These are phyloP conservation scores for Anhinga rufa DNA, from an alignment of 2,113 vertebrate genomes.

Conservation along the genomic window DNA sequence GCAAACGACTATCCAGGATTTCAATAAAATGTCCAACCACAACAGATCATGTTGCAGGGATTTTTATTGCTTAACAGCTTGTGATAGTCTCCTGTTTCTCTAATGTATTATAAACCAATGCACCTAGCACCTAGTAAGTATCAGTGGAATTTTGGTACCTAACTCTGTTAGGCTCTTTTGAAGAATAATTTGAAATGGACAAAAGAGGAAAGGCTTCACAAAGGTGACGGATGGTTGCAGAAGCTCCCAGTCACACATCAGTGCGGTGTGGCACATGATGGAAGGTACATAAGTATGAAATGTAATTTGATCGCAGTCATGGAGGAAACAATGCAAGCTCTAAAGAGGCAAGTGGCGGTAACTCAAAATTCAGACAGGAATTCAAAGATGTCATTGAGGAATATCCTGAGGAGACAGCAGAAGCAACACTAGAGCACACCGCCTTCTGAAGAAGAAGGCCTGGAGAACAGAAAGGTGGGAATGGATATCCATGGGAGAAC, in stretches of 20 bases:
- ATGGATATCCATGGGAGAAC: background rate
- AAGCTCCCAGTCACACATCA: background rate
- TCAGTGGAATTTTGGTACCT: background rate
- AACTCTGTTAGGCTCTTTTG: background rate
- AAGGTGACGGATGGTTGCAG: background rate
- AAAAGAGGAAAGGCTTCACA: background rate
- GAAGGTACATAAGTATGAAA: background rate
- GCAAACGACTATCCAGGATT: slow-evolving; percentile 58
- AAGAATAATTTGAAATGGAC: background rate
- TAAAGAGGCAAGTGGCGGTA: background rate
- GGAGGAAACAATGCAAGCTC: rapidly evolving
- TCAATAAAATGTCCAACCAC: slow-evolving; percentile 49
- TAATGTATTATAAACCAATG: background rate
- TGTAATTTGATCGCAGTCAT: background rate
- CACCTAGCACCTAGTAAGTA: background rate
- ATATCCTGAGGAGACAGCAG: background rate
- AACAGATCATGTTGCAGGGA: slow-evolving; percentile 33
- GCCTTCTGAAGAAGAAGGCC: background rate
- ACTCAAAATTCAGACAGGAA: background rate
- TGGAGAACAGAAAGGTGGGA: background rate
- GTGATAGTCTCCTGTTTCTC: slow-evolving; percentile 44
- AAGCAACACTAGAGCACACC: background rate
- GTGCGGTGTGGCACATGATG: background rate
- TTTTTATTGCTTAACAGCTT: slow-evolving; percentile 23
- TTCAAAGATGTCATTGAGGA: background rate